phyloP scores from a whole-genome alignment of 2,888 invertebrate genomes.

The Cyaniris semiargus region DNA sequence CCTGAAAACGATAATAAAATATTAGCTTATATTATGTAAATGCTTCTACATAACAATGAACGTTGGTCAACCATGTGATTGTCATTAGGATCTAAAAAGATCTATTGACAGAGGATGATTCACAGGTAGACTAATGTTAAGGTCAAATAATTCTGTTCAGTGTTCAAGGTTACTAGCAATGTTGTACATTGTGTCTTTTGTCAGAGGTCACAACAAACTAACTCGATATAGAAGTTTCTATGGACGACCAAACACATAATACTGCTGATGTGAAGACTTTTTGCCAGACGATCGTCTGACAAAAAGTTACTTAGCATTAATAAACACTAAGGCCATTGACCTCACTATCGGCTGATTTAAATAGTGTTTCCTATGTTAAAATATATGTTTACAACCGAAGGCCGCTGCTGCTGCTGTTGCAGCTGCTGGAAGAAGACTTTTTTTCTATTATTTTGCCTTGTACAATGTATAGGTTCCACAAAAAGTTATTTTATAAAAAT shows the following conservation, averaged over 20 bases:
- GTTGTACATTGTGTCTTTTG: neutral
- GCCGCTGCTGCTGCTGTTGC: too few species aligned
- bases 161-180: conserved; percentile 2
- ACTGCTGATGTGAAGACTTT: neutral
- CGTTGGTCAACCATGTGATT: neutral
- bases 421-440: too few species aligned
- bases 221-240: neutral
- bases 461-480: too few species aligned
- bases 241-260: neutral
- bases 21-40: neutral
- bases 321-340: neutral
- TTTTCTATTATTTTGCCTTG: too few species aligned
- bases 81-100: conserved; percentile 1
- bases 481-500: neutral
- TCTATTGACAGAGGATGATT: neutral
- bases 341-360: neutral
- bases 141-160: neutral
- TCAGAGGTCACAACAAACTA: neutral
- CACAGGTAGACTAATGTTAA: neutral
- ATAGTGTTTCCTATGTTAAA: neutral
- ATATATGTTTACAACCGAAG: too few species aligned
- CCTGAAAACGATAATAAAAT: neutral
- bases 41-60: neutral
- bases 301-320: neutral
- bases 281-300: neutral